These are phyloP conservation scores for Lucifuga dentata DNA, from an alignment of 2,113 vertebrate species.

Conservation along the genomic window DNA sequence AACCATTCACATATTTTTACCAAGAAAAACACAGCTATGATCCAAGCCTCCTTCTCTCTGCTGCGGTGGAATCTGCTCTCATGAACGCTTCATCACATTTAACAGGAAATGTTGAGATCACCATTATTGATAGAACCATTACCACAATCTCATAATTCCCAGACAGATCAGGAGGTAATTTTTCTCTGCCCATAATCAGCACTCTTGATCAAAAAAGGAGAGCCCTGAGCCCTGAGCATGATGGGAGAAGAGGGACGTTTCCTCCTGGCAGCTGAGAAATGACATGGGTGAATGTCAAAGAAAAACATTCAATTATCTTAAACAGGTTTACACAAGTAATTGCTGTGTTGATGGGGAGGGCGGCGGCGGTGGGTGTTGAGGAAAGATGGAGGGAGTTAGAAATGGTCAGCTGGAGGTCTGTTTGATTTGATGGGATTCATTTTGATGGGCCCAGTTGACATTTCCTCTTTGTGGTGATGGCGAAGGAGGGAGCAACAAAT, in stretches of 20 bases:
- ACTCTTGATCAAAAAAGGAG: conserved; percentile 30
- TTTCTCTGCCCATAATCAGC: conserved; percentile 49
- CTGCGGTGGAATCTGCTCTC: neutral
- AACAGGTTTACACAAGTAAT: conserved; percentile 67
- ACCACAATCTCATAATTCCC: conserved; percentile 53
- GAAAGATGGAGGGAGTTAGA: neutral
- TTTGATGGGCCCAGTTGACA: conserved; percentile 65
- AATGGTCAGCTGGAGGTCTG: conserved; percentile 25
- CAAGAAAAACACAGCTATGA: too few relatives aligned
- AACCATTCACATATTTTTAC: too few relatives aligned
- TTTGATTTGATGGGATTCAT: conserved; percentile 53
- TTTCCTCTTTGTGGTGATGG: conserved; percentile 68
- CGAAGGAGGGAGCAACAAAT: conserved; percentile 67
- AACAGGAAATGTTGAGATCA: conserved; percentile 43
- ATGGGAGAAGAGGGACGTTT: conserved; percentile 42
- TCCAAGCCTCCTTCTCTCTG: neutral
- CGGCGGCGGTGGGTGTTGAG: neutral
- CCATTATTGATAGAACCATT: conserved; percentile 57
- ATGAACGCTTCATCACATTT: conserved; percentile 23
- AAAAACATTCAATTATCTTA: conserved; percentile 68
- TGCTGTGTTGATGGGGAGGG: conserved; percentile 39
- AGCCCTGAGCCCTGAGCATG: conserved; percentile 10
- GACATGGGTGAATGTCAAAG: conserved; percentile 65
- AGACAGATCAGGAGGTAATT: conserved; percentile 43
- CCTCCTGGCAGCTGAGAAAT: conserved; percentile 41